Base-by-base conservation (phyloP, 2,888 invertebrate genomes). In the Orchesella flavescens region DNA sequence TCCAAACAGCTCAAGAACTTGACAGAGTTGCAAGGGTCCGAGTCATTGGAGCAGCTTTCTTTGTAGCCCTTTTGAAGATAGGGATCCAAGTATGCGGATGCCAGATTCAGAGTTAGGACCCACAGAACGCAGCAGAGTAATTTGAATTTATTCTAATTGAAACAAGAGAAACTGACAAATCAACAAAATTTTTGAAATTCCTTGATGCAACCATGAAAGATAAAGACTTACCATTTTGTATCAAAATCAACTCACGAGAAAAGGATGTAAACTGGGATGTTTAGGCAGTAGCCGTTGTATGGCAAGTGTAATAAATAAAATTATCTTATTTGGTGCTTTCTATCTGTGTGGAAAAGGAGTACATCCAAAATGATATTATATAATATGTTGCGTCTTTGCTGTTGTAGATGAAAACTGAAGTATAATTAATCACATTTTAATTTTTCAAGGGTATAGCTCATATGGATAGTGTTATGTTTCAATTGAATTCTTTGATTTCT, bases 1-100 rank as follows among this genome's bases (percentile, higher is more conserved):
- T 84, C 57, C 21, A 59, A 24, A 66, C 86, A 86, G 24, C 68
- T 83, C 10, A 86, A 65, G 66, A 84, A 85, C 73, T 86, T 86
- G n/a, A 84, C 71, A 5, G 83, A 43, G 61, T 80, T 83, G 65
- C 86, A 86, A 24, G 82, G 84, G 10, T 85, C 80, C 23, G 76
- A 10, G 3, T 85, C 84, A 24, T 19, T 21, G 59, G 49, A 66
- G 72, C 86, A 86, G 15, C 43, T 4, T 34, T 85, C 84, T 17
- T 44, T 46, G 57, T 83, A 63, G 1, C 68, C 59, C 46, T 79
- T 79, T 15, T 83, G 83, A 4, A 85, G 59, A 23, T 5, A 69
- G 24, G 75, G 68, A 15, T 61, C 23, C 72, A 77, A 17, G 77
- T 66, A 82, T 15, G 76, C 76, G 9, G 83, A 63, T 13, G 57